A percentile compares a stretch with the other conserved stretches of the same genome.
These are phyloP conservation scores for Melanaphis sacchari DNA, from an alignment of 1,140 invertebrate species.

Conservation along the genomic window DNA sequence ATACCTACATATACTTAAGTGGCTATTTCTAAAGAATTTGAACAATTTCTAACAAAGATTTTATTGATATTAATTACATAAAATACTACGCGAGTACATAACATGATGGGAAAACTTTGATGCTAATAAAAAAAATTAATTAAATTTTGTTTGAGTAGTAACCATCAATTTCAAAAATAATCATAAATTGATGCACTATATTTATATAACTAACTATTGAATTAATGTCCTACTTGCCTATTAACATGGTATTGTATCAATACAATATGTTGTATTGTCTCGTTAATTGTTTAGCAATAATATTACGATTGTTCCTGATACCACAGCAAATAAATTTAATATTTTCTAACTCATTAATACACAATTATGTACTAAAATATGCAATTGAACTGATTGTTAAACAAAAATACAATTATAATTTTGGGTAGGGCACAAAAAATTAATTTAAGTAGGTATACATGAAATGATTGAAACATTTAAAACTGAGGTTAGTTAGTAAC, in stretches of 20 bases:
- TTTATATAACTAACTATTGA: not conserved
- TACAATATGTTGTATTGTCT: not conserved
- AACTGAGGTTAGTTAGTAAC: not conserved
- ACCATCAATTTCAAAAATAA: not conserved
- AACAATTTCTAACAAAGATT: not conserved
- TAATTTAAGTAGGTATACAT: not conserved
- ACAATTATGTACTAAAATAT: constrained; percentile 7
- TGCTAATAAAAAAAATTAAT: not conserved
- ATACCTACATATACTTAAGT: not conserved
- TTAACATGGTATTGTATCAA: not conserved
- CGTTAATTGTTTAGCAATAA: not conserved
- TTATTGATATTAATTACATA: not conserved
- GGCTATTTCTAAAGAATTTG: not conserved
- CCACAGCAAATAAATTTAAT: not conserved
- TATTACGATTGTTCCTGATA: not conserved
- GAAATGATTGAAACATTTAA: not conserved
- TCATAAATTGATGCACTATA: not conserved
- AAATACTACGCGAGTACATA: not conserved
- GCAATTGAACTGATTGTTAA: not conserved
- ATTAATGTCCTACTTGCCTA: not conserved
- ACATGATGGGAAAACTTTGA: not conserved
- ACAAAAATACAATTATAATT: constrained; percentile 9
- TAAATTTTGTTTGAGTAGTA: not conserved
- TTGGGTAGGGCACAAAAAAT: not conserved
- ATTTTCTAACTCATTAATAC: not conserved